Evolutionary conservation across 2,888 invertebrate genomes (phyloP), one percentile per base, ranked within the genome.

Genomic region (Diarsia dahlii): DNA sequence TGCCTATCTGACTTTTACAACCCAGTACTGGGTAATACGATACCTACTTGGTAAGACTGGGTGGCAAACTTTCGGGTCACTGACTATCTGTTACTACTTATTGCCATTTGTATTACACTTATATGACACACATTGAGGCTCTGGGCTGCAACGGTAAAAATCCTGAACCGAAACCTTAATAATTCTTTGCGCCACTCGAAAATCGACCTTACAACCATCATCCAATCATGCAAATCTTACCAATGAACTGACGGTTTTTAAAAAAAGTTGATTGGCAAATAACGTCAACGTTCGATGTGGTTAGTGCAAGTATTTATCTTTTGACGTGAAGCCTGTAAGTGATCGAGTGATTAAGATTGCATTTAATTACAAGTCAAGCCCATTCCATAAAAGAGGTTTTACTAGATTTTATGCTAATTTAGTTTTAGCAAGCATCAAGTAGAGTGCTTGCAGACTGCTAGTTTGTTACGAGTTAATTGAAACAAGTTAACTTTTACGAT

Each of bases 321-420:
- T 45, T 69, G 58, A 78, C 62, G 52, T 67, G 56, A 70, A 73
- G 62, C 20, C 52, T 28, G 56, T 58, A 46, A 74, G 63, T 83
- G 80, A 84, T 84, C 66, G 63, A 84, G 74, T 84, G 66, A 62
- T 63, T 54, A 52, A 74, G 62, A 74, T 84, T 60, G 54, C 39
- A 73, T 63, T 70, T 79, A 79, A 84, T 74, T 71, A 79, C 62
- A 71, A 28, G 70, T 54, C 48, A 46, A 45, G 70, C 84, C 52
- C 18, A 70, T 81, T 81, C 34, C 34, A 68, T 78, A 50, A 71
- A 79, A 66, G 73, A 60, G 74, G 73, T 74, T 64, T 76, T 60
- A 64, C 58, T 45, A 73, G 78, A 84, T 62, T 74, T 60, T 28
- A 71, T 68, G 63, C 23, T 34, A 73, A 83, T 70, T 62, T 54